Base-by-base conservation (phyloP, 1,140 invertebrate genomes). In the Lepidotrigona ventralis region DNA sequence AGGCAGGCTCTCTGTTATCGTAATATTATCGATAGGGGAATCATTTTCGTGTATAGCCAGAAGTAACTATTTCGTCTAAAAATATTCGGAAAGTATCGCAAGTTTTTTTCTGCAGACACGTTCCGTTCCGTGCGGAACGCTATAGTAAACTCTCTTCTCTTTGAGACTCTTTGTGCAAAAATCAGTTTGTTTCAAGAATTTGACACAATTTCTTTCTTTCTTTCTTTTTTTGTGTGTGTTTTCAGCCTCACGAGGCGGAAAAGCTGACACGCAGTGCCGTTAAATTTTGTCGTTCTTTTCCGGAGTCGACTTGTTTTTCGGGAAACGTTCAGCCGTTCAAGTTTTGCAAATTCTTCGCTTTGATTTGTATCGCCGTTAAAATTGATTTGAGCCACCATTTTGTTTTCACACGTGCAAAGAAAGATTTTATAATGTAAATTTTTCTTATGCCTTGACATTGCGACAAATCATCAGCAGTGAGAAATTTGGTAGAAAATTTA, bases 361-460 rank as follows among this genome's bases (percentile, higher is more conserved):
- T 33, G 29, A 69, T 84, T 88, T 79, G 60, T 26, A 76, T 71
- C 79, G 82, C 66, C 73, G 60, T 86, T 85, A 74, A 75, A 85
- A 85, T 73, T 64, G 56, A 86, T 89, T 89, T 86, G 72, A 64
- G 70, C 87, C 87, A 78, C 86, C 88, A 89, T 89, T 78, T 89
- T 89, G 87, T 85, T 83, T 86, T 70, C 64, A 69, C n/a, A n/a
- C 63, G 29, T 46, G 39, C 51, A 56, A 51, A 88, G 82, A 74
- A 88, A 83, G 17, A 56, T 79, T 63, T 79, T 71, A 46, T 12
- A 46, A 54, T n/a, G 26, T 72, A 54, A 63, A 46, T 51, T n/a
- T 9, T 29, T 54, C 29, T 29, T 29, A 11, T 21, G 46, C n/a
- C 21, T 33, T n/a, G 1, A 33, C n/a, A n/a, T 71, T 39, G 17